A percentile compares a stretch with the other conserved stretches of the same genome.
Evolutionary conservation across 2,113 vertebrate species (phyloP).

Genomic region (Motacilla tschutschensis): DNA sequence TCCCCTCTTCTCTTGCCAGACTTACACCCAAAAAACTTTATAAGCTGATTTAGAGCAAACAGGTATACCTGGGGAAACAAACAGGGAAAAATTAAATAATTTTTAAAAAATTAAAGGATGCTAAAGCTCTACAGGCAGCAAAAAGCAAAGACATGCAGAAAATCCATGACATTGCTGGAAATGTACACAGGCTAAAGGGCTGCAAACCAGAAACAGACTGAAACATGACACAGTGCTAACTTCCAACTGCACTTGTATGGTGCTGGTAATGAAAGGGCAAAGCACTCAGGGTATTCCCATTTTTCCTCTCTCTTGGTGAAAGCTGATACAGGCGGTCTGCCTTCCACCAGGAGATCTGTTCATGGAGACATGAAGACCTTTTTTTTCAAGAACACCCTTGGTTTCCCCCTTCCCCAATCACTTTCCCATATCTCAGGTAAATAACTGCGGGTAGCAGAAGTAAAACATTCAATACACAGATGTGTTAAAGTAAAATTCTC

Average conservation of each 20-base stretch:
- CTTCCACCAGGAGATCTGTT: not conserved
- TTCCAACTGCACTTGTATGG: fast-evolving
- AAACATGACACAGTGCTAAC: not conserved
- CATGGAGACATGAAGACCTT: not conserved
- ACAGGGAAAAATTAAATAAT: not conserved
- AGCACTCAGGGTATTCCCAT: not conserved
- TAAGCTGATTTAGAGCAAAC: not conserved
- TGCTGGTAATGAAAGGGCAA: not conserved
- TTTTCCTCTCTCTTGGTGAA: not conserved
- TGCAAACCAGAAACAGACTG: not conserved
- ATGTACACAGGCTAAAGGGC: not conserved
- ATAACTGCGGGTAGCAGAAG: not conserved
- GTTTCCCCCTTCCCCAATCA: not conserved
- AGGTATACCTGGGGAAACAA: not conserved
- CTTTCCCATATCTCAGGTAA: not conserved
- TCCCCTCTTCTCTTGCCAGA: not conserved
- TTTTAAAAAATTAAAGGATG: not conserved
- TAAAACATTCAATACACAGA: not conserved
- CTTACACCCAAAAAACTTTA: not conserved
- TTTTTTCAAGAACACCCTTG: fast-evolving
- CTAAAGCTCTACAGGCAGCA: not conserved
- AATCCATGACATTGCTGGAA: not conserved
- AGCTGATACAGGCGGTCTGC: not conserved
- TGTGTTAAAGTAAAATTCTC: not conserved
- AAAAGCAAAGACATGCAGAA: not conserved